phyloP scores from a whole-genome alignment of 2,888 invertebrate species.

The Trachelus stipa region DNA sequence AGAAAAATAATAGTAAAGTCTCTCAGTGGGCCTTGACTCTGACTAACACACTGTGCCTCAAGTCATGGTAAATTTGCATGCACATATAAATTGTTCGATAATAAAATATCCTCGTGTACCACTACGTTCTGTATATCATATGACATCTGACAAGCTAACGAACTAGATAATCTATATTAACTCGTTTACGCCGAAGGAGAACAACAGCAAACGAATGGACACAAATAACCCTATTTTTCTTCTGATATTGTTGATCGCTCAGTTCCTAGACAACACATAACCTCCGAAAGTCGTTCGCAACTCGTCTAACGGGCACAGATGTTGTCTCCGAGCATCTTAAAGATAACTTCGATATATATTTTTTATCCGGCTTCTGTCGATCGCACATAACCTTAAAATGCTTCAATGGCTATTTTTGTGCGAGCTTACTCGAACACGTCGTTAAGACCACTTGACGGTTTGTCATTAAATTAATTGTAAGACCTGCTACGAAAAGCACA shows the following conservation, averaged over 20 bases:
- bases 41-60: neutral
- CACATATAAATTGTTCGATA: neutral
- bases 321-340: neutral
- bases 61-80: slow-evolving; percentile 5
- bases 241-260: neutral
- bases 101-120: neutral
- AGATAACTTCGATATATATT: neutral
- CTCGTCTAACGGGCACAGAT: neutral
- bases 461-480: too few relatives aligned
- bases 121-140: neutral
- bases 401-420: neutral
- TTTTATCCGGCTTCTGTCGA: neutral
- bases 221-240: neutral
- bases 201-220: neutral
- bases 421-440: too few relatives aligned
- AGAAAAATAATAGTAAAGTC: slow-evolving; percentile 7
- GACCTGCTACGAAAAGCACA: neutral
- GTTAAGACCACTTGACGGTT: too few relatives aligned
- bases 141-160: neutral
- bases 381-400: neutral
- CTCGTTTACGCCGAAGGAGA: neutral
- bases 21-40: slow-evolving; percentile 10
- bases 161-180: neutral
- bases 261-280: neutral
- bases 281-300: neutral